A percentile compares a stretch with the other conserved stretches of the same genome.
Evolutionary conservation across 2,113 vertebrate species (phyloP).

Genomic region (Rana temporaria): DNA sequence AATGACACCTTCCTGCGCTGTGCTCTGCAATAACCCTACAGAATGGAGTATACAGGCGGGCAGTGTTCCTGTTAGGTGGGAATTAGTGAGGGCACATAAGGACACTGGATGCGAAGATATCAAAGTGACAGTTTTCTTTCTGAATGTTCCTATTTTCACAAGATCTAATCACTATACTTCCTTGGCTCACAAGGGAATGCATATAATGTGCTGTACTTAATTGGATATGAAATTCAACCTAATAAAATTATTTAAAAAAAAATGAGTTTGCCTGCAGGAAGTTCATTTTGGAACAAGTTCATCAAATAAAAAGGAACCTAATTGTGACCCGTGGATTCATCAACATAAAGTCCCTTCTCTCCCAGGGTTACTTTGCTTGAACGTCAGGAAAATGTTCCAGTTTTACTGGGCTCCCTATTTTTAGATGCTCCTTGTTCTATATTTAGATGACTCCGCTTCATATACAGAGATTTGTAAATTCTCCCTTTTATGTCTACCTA

Average conservation of each 20-base stretch:
- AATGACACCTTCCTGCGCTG: background rate
- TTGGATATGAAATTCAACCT: background rate
- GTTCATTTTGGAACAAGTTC: no score
- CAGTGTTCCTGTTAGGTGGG: background rate
- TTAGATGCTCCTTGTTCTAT: no score
- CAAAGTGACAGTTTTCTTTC: background rate
- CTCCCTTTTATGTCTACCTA: no score
- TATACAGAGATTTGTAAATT: no score
- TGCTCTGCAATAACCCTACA: background rate
- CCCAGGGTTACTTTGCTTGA: no score
- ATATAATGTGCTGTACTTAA: background rate
- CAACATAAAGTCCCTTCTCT: no score
- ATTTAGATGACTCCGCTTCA: no score
- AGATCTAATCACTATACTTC: background rate
- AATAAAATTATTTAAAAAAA: background rate
- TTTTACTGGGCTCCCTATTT: no score
- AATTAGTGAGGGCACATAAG: background rate
- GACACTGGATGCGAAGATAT: background rate
- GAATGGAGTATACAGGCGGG: background rate
- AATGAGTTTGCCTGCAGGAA: no score
- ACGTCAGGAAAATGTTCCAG: no score
- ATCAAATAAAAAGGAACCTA: no score
- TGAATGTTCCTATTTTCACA: background rate
- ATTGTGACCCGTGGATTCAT: no score
- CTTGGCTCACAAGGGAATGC: background rate